Evolutionary conservation across 92 coral and sea anemone genomes (phyloP).

Genomic region (Heteractis magnifica): DNA sequence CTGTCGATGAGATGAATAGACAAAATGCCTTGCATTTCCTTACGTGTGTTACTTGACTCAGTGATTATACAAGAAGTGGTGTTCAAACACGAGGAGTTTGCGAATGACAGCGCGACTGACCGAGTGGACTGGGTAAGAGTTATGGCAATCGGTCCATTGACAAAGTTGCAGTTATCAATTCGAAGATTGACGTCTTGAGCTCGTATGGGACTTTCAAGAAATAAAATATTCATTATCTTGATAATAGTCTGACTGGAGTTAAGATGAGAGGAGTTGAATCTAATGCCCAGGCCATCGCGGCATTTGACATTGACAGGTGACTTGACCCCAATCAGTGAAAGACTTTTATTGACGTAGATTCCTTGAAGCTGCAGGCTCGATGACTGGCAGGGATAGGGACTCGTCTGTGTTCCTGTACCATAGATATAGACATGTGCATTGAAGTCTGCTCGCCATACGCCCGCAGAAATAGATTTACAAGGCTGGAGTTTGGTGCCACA

Average conservation of each 20-base stretch:
- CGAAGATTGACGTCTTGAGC: conserved; percentile 19
- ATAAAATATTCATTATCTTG: conserved; percentile 1
- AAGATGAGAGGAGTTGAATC: background rate
- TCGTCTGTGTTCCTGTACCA: conserved; percentile 40
- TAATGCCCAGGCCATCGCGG: conserved; percentile 11
- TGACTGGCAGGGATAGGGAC: conserved; percentile 27
- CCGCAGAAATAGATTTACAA: conserved; percentile 44
- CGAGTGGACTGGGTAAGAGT: conserved; percentile 21
- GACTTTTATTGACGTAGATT: conserved; percentile 24
- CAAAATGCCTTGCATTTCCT: conserved; percentile 4
- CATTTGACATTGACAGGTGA: conserved; percentile 16
- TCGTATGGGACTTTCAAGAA: conserved; percentile 10
- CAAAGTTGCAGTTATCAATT: conserved; percentile 27
- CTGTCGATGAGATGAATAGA: conserved; percentile 8
- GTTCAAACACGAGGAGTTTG: conserved; percentile 2
- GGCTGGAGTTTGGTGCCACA: conserved; percentile 32
- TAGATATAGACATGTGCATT: conserved; percentile 35
- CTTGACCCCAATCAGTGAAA: conserved; percentile 24
- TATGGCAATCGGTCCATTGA: conserved; percentile 1
- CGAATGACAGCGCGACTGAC: conserved; percentile 8
- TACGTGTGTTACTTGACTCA: background rate
- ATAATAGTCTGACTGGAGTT: background rate
- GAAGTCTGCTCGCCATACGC: conserved; percentile 28
- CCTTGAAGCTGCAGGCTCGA: conserved; percentile 25
- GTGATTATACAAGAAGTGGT: background rate